These are phyloP conservation scores for Himalopsyche phryganea DNA, from an alignment of 1,140 invertebrate species.

Conservation along the genomic window DNA sequence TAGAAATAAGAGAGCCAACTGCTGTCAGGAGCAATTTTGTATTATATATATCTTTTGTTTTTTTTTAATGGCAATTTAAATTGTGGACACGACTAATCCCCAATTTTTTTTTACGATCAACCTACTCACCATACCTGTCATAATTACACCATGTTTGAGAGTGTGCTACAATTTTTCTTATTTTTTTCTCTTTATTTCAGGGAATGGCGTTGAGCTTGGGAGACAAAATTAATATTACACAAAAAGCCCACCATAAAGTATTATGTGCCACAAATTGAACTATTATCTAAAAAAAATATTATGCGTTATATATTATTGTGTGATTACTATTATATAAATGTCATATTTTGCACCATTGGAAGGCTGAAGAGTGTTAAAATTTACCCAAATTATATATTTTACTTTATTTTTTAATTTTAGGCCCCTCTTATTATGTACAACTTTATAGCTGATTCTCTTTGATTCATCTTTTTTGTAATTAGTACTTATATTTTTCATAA, in stretches of 20 bases:
- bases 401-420: not conserved
- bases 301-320: conserved; percentile 7
- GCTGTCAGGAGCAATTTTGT: too few relatives aligned
- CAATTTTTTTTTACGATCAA: too few relatives aligned
- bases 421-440: not conserved
- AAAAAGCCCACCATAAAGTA: conserved; percentile 66
- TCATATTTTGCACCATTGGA: not conserved
- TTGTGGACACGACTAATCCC: too few relatives aligned
- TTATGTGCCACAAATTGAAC: conserved; percentile 53
- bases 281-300: conserved; percentile 11
- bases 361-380: not conserved
- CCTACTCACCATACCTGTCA: too few relatives aligned
- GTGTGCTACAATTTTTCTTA: not conserved
- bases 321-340: not conserved
- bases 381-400: not conserved
- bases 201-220: conserved; percentile 96
- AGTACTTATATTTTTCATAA: too few relatives aligned
- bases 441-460: too few relatives aligned
- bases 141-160: too few relatives aligned
- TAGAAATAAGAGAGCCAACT: too few relatives aligned
- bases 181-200: conserved; percentile 50
- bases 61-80: too few relatives aligned
- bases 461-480: too few relatives aligned
- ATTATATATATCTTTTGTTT: too few relatives aligned
- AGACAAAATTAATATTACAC: conserved; percentile 93